Conservation (phyloP, 1,140 invertebrate species). For the Thereuonema tuberculata region DNA sequence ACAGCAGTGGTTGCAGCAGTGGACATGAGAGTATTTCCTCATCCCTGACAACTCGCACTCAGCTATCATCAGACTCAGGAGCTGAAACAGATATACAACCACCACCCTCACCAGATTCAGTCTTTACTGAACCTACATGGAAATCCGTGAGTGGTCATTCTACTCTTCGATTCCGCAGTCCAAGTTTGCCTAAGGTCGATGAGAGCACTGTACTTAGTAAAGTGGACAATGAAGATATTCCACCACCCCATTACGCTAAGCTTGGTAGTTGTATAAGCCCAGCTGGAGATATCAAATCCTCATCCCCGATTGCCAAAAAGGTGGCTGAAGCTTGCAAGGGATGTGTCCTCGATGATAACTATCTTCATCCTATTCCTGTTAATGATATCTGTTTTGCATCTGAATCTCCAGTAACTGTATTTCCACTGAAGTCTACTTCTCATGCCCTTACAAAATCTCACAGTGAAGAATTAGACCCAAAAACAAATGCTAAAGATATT, state of each 20-base stretch:
- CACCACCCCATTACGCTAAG: background rate
- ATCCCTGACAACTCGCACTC: constrained; percentile 32
- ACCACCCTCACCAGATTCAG: background rate
- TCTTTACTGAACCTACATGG: background rate
- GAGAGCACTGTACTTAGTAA: background rate
- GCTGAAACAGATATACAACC: constrained; percentile 30
- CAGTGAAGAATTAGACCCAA: no score
- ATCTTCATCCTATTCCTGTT: no score
- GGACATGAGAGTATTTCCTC: constrained; percentile 43
- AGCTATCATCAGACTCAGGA: constrained; percentile 38
- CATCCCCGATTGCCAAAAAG: no score
- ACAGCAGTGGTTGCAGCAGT: constrained; percentile 29
- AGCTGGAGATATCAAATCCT: no score
- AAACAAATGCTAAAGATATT: no score
- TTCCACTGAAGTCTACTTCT: no score
- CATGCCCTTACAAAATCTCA: no score
- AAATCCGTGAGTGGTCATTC: background rate
- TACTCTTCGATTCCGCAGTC: background rate
- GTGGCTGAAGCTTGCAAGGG: no score
- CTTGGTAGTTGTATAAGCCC: no score
- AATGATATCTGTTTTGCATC: no score
- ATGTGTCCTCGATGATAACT: no score
- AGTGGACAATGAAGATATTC: background rate
- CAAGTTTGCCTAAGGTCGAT: background rate
- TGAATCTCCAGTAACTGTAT: no score